Conservation (phyloP, 2,113 vertebrate species). For the Recurvirostra avosetta region DNA sequence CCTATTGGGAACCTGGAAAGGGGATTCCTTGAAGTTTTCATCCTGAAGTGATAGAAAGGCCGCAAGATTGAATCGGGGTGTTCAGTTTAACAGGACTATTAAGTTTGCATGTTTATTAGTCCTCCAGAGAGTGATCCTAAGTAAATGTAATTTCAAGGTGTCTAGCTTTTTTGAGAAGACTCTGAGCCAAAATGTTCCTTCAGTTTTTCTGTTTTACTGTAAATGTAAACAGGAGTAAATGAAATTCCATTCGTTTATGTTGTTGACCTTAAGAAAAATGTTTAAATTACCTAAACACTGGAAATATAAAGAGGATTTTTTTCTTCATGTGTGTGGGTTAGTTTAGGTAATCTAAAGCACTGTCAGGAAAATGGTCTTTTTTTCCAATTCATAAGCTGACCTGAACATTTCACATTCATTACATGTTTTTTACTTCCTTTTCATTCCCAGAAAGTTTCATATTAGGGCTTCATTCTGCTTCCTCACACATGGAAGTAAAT, state of each 20-base stretch:
- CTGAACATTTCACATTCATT: neutral
- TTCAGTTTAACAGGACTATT: neutral
- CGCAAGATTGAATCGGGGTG: neutral
- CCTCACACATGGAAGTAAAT: neutral
- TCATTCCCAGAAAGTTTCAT: neutral
- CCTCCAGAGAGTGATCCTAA: neutral
- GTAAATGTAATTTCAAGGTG: constrained; percentile 18
- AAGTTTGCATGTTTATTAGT: neutral
- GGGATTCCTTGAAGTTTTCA: neutral
- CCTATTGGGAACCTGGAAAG: neutral
- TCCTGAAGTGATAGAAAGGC: neutral
- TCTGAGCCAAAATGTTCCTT: neutral
- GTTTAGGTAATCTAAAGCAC: neutral
- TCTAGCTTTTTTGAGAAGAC: neutral
- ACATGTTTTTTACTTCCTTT: neutral
- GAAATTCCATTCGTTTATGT: neutral
- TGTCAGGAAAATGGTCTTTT: neutral
- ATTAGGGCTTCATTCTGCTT: neutral
- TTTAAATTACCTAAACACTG: neutral
- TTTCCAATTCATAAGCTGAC: neutral
- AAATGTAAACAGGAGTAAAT: neutral
- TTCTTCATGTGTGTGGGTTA: neutral
- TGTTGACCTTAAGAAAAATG: neutral
- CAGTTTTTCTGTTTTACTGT: neutral
- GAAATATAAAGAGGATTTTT: neutral